A percentile compares a stretch with the other conserved stretches of the same genome.
phyloP scores from a whole-genome alignment of 2,113 vertebrate species.

The Hippoglossus stenolepis region DNA sequence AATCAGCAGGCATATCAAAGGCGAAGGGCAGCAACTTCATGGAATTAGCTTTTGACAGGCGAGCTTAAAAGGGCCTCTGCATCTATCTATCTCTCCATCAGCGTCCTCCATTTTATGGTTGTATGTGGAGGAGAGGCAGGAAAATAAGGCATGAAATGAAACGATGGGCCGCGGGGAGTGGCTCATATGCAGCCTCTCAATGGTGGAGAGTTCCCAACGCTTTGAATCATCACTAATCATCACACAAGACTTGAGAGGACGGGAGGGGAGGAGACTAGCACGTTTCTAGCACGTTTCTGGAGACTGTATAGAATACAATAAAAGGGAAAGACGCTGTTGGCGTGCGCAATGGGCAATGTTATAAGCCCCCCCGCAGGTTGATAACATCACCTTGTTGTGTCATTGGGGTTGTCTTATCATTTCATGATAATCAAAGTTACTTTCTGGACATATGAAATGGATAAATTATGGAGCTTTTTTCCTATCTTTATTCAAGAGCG shows the following conservation, averaged over 20 bases:
- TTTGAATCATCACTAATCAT: slow-evolving; percentile 52
- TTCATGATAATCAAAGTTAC: too few relatives aligned
- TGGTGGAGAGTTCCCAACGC: slow-evolving; percentile 17
- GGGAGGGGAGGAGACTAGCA: neutral
- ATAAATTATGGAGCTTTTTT: too few relatives aligned
- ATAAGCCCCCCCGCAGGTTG: too few relatives aligned
- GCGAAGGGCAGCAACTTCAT: slow-evolving; percentile 32
- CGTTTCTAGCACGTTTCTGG: neutral
- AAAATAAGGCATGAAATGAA: slow-evolving; percentile 42
- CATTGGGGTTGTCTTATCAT: too few relatives aligned
- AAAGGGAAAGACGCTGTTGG: too few relatives aligned
- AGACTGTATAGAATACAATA: too few relatives aligned
- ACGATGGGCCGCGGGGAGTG: slow-evolving; percentile 10
- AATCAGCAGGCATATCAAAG: slow-evolving; percentile 57
- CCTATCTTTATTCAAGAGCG: too few relatives aligned
- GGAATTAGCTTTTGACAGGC: slow-evolving; percentile 56
- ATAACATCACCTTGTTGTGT: too few relatives aligned
- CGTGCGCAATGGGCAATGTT: too few relatives aligned
- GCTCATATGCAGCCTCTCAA: slow-evolving; percentile 22
- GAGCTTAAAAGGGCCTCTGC: slow-evolving; percentile 43
- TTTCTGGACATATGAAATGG: too few relatives aligned
- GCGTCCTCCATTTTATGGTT: slow-evolving; percentile 37
- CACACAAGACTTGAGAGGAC: slow-evolving; percentile 7
- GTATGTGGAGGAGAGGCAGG: slow-evolving; percentile 19
- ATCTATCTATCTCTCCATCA: slow-evolving; percentile 46